Evolutionary conservation across 2,888 invertebrate species (phyloP).

Genomic region (Caenorhabditis uteleia): DNA sequence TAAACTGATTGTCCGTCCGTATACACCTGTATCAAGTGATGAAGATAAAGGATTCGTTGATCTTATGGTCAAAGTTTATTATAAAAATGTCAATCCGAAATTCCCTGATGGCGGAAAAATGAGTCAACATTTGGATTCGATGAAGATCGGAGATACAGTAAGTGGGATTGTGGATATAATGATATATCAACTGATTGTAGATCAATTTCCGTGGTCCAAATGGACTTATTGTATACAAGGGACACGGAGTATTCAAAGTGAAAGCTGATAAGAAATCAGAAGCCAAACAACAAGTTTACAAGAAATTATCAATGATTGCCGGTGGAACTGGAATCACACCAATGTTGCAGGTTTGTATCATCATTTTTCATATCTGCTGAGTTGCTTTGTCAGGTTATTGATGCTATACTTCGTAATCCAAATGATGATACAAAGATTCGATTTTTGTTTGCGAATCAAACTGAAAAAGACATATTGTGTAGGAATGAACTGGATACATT

Average conservation of each 20-base stretch:
- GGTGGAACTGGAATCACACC: slow-evolving; percentile 92
- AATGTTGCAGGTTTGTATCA: slow-evolving; percentile 80
- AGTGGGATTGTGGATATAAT: too few species aligned
- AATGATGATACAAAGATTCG: slow-evolving; percentile 82
- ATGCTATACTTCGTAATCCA: slow-evolving; percentile 81
- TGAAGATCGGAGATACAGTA: slow-evolving; percentile 82
- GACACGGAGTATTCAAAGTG: slow-evolving; percentile 73
- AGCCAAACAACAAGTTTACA: slow-evolving; percentile 72
- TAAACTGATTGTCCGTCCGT: slow-evolving; percentile 89
- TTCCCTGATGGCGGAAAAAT: slow-evolving; percentile 93
- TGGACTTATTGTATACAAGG: slow-evolving; percentile 72
- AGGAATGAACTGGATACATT: slow-evolving; percentile 75
- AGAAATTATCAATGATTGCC: slow-evolving; percentile 92
- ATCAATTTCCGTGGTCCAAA: slow-evolving; percentile 94
- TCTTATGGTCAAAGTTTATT: slow-evolving; percentile 92
- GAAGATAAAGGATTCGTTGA: slow-evolving; percentile 91
- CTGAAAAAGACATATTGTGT: slow-evolving; percentile 90
- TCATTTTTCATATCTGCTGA: too few species aligned
- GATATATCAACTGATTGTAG: slow-evolving; percentile 13
- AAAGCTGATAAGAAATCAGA: slow-evolving; percentile 84
- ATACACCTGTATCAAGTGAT: slow-evolving; percentile 95
- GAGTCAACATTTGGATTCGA: slow-evolving; percentile 87
- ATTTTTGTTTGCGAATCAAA: slow-evolving; percentile 91
- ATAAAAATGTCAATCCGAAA: slow-evolving; percentile 91
- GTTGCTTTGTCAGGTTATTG: slow-evolving; percentile 76